These are phyloP conservation scores for Psittacara wagleri DNA, from an alignment of 2,113 vertebrate species.

Conservation along the genomic window DNA sequence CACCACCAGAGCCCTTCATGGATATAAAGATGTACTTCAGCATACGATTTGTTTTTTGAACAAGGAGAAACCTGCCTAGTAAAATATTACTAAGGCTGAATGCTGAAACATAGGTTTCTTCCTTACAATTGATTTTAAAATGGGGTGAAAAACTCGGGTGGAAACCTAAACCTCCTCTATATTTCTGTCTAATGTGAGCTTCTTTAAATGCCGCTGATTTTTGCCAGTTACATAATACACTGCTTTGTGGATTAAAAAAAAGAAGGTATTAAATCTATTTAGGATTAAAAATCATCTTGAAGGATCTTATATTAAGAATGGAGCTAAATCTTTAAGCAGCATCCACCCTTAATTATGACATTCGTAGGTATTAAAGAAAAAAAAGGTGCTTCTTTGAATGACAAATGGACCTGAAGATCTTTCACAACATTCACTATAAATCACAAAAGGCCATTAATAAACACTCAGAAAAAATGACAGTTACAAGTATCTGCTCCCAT, in stretches of 20 bases:
- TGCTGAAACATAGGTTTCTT: slow-evolving; percentile 4
- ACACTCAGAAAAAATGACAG: slow-evolving; percentile 63
- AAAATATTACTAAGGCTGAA: slow-evolving; percentile 28
- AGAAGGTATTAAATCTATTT: slow-evolving; percentile 44
- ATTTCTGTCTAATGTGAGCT: slow-evolving; percentile 28
- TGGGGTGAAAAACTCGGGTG: background rate
- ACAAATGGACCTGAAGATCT: slow-evolving; percentile 69
- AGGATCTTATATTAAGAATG: slow-evolving; percentile 46
- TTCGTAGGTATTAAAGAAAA: slow-evolving; percentile 34
- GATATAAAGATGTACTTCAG: slow-evolving; percentile 38
- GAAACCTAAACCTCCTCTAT: background rate
- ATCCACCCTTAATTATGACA: slow-evolving; percentile 65
- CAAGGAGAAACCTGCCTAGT: slow-evolving; percentile 5
- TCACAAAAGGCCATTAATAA: slow-evolving; percentile 76
- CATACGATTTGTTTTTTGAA: slow-evolving; percentile 34
- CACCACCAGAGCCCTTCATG: background rate
- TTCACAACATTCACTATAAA: slow-evolving; percentile 68
- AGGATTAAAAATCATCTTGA: slow-evolving; percentile 62
- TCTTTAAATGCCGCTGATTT: slow-evolving; percentile 35
- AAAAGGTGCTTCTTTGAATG: slow-evolving; percentile 56
- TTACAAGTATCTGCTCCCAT: slow-evolving; percentile 61
- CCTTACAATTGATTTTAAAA: slow-evolving; percentile 42
- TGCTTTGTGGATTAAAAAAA: slow-evolving; percentile 39
- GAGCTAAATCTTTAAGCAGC: slow-evolving; percentile 33
- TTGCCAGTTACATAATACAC: slow-evolving; percentile 49